These are phyloP conservation scores for Cossypha dichroa DNA, from an alignment of 2,797 vertebrate species.

Conservation along the genomic window DNA sequence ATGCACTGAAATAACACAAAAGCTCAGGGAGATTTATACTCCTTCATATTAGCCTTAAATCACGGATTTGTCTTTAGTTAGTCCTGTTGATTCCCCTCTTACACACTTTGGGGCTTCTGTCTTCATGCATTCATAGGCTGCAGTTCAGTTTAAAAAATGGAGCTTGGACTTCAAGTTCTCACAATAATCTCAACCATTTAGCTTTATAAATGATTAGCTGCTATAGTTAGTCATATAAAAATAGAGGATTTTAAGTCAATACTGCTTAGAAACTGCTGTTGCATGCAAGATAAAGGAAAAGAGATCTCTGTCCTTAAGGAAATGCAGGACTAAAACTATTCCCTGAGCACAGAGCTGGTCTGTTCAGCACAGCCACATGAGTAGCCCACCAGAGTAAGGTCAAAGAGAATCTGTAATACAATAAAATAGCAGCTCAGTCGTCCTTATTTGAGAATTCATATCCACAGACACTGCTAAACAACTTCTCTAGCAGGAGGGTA, in stretches of 20 bases:
- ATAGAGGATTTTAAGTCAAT: neutral
- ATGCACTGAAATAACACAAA: neutral
- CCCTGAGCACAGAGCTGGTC: neutral
- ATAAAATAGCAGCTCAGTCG: neutral
- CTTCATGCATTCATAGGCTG: neutral
- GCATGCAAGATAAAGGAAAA: neutral
- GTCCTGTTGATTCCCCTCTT: neutral
- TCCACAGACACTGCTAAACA: neutral
- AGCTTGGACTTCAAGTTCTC: neutral
- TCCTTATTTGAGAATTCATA: neutral
- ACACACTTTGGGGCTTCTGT: neutral
- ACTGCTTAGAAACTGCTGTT: constrained; percentile 4
- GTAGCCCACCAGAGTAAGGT: neutral
- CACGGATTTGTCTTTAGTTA: neutral
- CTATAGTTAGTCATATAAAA: constrained; percentile 7
- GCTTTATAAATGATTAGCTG: neutral
- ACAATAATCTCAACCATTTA: neutral
- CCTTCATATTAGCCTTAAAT: neutral
- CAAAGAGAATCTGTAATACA: neutral
- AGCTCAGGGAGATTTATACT: neutral
- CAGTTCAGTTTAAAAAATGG: neutral
- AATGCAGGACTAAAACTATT: neutral
- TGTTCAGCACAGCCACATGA: neutral
- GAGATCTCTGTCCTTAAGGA: neutral
- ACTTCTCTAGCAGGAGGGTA: neutral